Percentiles rank a stretch among this genome's conserved stretches.
phyloP scores from a whole-genome alignment of 2,888 invertebrate species.

The Chymomyza amoena region DNA sequence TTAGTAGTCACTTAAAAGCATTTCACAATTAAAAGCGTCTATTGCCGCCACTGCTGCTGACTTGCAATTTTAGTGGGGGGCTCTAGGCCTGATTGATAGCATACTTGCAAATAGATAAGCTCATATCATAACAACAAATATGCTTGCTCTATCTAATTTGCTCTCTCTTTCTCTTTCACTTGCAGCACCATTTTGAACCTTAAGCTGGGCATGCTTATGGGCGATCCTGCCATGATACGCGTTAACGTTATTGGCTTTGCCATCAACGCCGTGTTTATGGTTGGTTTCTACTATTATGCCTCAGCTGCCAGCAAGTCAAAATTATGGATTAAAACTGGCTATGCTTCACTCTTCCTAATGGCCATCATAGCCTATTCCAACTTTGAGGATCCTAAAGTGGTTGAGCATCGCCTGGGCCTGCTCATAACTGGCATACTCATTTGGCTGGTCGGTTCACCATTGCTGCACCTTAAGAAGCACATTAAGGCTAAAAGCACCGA shows the following conservation, averaged over 20 bases:
- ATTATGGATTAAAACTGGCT: conserved; percentile 81
- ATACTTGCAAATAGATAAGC: background rate
- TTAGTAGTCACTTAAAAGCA: background rate
- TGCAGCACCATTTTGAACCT: conserved; percentile 86
- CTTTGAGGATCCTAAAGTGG: conserved; percentile 82
- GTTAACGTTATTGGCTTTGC: conserved; percentile 88
- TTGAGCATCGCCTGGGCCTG: conserved; percentile 86
- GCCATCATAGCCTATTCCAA: conserved; percentile 83
- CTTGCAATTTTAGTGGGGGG: background rate
- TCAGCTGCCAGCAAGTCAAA: conserved; percentile 80
- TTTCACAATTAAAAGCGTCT: background rate
- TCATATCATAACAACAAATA: background rate
- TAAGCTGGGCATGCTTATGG: conserved; percentile 86
- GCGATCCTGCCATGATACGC: conserved; percentile 87
- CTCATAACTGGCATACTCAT: conserved; percentile 82
- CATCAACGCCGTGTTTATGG: conserved; percentile 84
- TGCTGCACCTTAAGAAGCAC: conserved; percentile 86
- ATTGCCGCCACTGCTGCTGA: background rate
- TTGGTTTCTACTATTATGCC: conserved; percentile 84
- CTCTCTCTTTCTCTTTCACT: conserved; percentile 11
- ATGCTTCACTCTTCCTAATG: conserved; percentile 81
- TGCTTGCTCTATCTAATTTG: background rate
- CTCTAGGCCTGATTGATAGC: background rate
- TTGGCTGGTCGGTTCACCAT: conserved; percentile 86
- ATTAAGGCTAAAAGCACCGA: conserved; percentile 90